A percentile compares a stretch with the other conserved stretches of the same genome.
These are phyloP conservation scores for Lycodopsis pacificus DNA, from an alignment of 2,797 vertebrate genomes.

Conservation along the genomic window DNA sequence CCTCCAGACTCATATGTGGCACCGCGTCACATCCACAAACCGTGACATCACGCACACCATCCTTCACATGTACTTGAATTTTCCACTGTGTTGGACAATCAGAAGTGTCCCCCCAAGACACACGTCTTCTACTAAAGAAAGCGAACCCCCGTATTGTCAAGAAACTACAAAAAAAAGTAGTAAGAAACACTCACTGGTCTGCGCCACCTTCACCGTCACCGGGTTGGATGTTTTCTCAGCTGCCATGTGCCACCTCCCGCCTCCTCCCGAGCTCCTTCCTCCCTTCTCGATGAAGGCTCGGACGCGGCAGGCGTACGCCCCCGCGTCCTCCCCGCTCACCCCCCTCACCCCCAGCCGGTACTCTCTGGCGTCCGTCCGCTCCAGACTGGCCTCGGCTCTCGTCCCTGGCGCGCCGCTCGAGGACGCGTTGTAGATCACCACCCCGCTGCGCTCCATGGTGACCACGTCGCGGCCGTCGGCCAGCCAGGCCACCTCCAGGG, in stretches of 20 bases:
- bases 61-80: neutral
- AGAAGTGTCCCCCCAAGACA: neutral
- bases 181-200: conserved; percentile 84
- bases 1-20: conserved; percentile 34
- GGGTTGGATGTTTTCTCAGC: conserved; percentile 88
- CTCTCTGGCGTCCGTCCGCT: conserved; percentile 78
- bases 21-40: conserved; percentile 1
- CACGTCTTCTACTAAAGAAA: no score
- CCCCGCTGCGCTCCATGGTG: conserved; percentile 86
- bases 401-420: conserved; percentile 12
- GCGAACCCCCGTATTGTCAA: no score
- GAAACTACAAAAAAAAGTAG: neutral
- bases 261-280: conserved; percentile 74
- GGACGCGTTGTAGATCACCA: conserved; percentile 83
- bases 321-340: conserved; percentile 82
- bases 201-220: conserved; percentile 83
- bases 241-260: conserved; percentile 89
- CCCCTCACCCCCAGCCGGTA: conserved; percentile 86
- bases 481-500: conserved; percentile 90
- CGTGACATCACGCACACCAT: neutral
- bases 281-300: conserved; percentile 83
- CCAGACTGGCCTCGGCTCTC: conserved; percentile 77
- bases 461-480: conserved; percentile 83
- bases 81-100: neutral
- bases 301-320: conserved; percentile 89